Evolutionary conservation across 2,113 vertebrate species (phyloP).

Genomic region (Rhombomys opimus): DNA sequence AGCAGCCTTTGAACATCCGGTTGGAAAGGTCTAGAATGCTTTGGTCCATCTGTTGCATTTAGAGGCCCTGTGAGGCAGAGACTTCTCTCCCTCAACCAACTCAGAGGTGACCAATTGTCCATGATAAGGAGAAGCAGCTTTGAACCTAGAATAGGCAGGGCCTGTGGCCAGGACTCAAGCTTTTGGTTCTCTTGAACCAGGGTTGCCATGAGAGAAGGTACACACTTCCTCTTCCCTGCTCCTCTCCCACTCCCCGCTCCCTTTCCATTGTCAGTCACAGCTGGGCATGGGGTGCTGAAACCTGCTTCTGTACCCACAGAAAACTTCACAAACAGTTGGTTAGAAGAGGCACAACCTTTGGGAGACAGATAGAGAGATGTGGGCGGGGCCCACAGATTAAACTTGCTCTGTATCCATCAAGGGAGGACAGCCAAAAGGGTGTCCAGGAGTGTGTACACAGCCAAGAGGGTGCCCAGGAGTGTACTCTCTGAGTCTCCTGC

Average conservation of each 20-base stretch:
- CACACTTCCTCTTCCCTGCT: not conserved
- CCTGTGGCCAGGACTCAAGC: not conserved
- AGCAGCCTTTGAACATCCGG: not conserved
- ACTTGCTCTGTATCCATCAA: constrained; percentile 91
- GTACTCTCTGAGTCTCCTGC: constrained; percentile 56
- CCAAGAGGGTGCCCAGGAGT: constrained; percentile 87
- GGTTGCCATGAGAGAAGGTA: not conserved
- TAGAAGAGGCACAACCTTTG: constrained; percentile 84
- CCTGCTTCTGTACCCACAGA: not conserved
- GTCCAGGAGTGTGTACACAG: constrained; percentile 86
- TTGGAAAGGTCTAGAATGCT: not conserved
- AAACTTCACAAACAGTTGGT: not conserved
- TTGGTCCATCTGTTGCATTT: not conserved
- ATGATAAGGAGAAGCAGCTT: not conserved
- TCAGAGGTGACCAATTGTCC: not conserved
- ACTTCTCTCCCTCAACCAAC: not conserved
- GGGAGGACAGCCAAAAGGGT: not conserved
- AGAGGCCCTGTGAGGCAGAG: not conserved
- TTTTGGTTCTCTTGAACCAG: not conserved
- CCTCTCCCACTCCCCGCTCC: fast-evolving
- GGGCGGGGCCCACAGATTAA: constrained; percentile 88
- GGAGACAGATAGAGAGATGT: constrained; percentile 86
- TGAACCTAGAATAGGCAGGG: not conserved
- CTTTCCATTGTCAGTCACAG: not conserved
- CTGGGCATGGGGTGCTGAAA: not conserved